Base-by-base conservation (phyloP, 1,140 invertebrate species). In the Trypoxylus dichotomus region DNA sequence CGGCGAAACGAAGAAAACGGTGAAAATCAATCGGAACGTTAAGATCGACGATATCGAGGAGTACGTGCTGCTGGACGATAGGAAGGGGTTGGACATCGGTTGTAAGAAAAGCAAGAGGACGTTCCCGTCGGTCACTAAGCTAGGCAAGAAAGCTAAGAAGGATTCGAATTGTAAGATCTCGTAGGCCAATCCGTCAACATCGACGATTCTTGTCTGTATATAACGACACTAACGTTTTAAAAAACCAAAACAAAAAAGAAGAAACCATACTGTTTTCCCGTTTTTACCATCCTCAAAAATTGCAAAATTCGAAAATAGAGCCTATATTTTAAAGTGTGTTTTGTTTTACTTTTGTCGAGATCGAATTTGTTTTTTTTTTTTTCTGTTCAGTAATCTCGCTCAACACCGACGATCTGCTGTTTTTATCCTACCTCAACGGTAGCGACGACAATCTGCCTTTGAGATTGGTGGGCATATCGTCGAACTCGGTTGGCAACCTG, bases 61-160 rank as follows among this genome's bases (percentile, higher is more conserved):
- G 21, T 68, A 15, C 24, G 3, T 68, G 24, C 24, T 68, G 5
- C 27, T 68, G 60, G 60, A 68, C 47, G 47, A 19, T 37, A 37
- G 24, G 32, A 41, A 10, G 32, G 19, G 32, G 19, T 2, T 29
- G 29, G 32, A 15, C 6, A 58, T 8, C 5, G 19, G 29, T 1
- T 5, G 32, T n/a, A 43, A 24, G 72, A 42, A 42, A n/a, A 41
- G 37, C 29, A 68, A 27, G 29, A 74, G 41, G 19, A 74, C 32
- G 13, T 74, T 74, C 8, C 72, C 72, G 19, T 74, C 72, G 72
- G 32, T 74, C 6, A 74, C 8, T 15, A 74, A 74, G 11, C 15
- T 74, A 10, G 72, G 72, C 29, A 74, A 74, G 19, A 74, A 74
- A n/a, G 72, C 29, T 29, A 74, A 74, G 41, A 74, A 74, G 27